Conservation (phyloP, 2,113 vertebrate species). For the Oryzias woworae region DNA sequence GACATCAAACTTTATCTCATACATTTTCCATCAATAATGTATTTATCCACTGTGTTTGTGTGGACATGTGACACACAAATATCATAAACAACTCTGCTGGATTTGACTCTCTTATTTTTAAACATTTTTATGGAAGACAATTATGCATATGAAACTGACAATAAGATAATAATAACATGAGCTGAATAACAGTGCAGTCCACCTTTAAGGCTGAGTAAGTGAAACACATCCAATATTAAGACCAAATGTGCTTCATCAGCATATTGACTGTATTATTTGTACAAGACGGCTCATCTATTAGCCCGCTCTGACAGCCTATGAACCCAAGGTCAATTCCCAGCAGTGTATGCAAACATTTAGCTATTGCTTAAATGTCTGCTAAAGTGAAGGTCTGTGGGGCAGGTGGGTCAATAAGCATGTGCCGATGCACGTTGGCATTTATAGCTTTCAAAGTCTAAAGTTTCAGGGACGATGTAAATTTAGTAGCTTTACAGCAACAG, state of each 20-base stretch:
- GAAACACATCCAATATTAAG: conserved; percentile 3
- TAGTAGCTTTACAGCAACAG: conserved; percentile 12
- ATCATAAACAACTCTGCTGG: no score
- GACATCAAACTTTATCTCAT: no score
- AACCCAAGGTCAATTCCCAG: conserved; percentile 68
- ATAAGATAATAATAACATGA: no score
- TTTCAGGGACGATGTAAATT: conserved; percentile 52
- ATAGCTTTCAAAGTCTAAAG: conserved; percentile 66
- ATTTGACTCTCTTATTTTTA: no score
- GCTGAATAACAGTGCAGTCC: conserved; percentile 3
- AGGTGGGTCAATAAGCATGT: conserved; percentile 58
- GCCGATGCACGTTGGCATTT: conserved; percentile 50
- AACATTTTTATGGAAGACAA: no score
- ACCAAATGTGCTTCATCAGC: conserved; percentile 57
- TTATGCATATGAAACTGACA: no score
- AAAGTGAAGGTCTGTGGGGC: conserved; percentile 69
- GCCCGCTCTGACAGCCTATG: conserved; percentile 55
- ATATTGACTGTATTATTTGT: conserved; percentile 73
- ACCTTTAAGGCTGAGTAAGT: neutral
- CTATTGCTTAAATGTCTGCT: conserved; percentile 73
- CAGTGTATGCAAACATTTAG: conserved; percentile 77
- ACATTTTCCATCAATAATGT: no score
- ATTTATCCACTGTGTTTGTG: no score
- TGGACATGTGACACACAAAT: no score
- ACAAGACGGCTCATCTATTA: conserved; percentile 52